A percentile compares a stretch with the other conserved stretches of the same genome.
phyloP scores from a whole-genome alignment of 2,797 vertebrate species.

The Urosaurus nigricauda region DNA sequence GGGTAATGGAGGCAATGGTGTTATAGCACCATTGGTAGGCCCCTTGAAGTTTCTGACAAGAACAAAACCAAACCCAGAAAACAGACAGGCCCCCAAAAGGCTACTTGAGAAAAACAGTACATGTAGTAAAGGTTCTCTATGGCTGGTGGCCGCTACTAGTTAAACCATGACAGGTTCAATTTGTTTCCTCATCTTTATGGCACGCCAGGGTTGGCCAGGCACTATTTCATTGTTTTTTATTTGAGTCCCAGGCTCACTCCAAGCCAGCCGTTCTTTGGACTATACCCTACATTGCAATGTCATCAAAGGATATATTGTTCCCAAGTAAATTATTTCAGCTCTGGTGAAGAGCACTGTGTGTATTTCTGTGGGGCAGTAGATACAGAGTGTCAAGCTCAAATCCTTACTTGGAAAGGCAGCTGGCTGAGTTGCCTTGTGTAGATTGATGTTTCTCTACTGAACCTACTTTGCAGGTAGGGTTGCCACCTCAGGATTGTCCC shows the following conservation, averaged over 20 bases:
- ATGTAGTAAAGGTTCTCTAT: background rate
- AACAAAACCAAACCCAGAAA: background rate
- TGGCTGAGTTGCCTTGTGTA: too few species aligned
- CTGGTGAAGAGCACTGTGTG: too few species aligned
- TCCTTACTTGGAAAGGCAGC: background rate
- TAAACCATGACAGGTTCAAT: background rate
- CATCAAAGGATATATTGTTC: background rate
- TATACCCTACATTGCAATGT: background rate
- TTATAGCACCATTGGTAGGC: constrained; percentile 13
- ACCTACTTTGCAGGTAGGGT: background rate
- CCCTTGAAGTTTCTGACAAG: background rate
- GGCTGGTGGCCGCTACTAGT: background rate
- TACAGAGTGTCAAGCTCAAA: background rate
- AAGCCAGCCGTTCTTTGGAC: background rate
- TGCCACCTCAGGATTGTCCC: too few species aligned
- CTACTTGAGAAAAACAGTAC: constrained; percentile 13
- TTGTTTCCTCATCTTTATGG: constrained; percentile 41
- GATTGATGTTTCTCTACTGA: too few species aligned
- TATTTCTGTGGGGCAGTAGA: background rate
- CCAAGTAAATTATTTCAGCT: background rate
- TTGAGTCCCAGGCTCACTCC: background rate
- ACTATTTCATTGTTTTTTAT: background rate
- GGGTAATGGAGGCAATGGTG: background rate
- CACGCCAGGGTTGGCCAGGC: rapidly evolving
- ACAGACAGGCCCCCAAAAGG: constrained; percentile 34